Conservation (phyloP, 2,113 vertebrate genomes). For the Cardinalis cardinalis region DNA sequence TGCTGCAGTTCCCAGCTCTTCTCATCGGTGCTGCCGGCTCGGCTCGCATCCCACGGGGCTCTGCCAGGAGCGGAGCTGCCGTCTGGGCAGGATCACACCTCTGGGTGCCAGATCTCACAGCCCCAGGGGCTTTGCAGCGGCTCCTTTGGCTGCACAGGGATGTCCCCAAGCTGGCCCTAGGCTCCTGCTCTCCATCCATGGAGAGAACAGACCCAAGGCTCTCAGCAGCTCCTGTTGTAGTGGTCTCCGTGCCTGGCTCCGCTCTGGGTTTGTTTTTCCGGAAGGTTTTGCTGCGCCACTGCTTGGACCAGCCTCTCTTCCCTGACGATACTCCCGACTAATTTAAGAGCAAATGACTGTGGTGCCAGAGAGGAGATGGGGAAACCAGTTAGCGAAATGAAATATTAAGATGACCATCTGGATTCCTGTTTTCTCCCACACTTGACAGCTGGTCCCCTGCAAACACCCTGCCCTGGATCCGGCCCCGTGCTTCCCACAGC, state of each 20-base stretch:
- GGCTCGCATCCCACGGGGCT: neutral
- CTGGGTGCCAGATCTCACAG: neutral
- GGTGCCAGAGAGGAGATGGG: neutral
- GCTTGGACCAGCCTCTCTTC: neutral
- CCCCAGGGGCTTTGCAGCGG: neutral
- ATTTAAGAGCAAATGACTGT: slow-evolving; percentile 2
- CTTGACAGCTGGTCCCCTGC: slow-evolving; percentile 23
- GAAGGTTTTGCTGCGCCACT: neutral
- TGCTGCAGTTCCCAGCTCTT: neutral
- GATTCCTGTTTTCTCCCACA: slow-evolving; percentile 20
- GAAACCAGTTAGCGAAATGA: slow-evolving; percentile 15
- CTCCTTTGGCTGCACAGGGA: neutral
- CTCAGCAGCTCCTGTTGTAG: neutral
- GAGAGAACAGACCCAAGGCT: neutral
- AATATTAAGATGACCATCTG: slow-evolving; percentile 35
- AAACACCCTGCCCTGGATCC: neutral
- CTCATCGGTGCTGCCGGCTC: fast-evolving
- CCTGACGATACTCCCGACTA: neutral
- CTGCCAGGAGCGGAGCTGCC: neutral
- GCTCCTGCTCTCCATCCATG: fast-evolving
- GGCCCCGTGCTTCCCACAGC: neutral
- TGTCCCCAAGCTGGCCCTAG: neutral
- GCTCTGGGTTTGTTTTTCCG: neutral
- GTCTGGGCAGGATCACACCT: neutral
- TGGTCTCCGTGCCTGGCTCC: fast-evolving